Percentiles rank a stretch among this genome's conserved stretches.
These are phyloP conservation scores for Siniperca scherzeri DNA, from an alignment of 2,797 vertebrate species.

Conservation along the genomic window DNA sequence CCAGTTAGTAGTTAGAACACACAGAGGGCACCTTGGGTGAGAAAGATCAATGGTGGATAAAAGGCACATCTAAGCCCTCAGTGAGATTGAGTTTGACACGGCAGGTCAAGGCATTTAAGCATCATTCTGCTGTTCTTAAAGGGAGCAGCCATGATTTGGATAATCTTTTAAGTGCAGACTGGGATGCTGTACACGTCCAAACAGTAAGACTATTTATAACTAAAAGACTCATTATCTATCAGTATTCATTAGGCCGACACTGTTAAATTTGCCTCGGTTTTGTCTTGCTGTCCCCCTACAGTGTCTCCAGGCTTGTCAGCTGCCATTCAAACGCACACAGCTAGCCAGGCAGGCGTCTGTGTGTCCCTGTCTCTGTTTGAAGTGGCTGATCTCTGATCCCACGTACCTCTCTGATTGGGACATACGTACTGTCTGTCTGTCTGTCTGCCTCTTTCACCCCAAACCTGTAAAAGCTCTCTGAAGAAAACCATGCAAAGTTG, in stretches of 20 bases:
- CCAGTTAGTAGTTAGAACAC: slow-evolving; percentile 33
- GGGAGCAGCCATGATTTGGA: not conserved
- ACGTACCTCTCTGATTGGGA: slow-evolving; percentile 66
- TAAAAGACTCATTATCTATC: slow-evolving; percentile 5
- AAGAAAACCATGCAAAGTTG: slow-evolving; percentile 4
- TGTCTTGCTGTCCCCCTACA: not conserved
- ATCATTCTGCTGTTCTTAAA: slow-evolving; percentile 29
- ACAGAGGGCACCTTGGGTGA: slow-evolving; percentile 60
- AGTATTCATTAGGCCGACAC: slow-evolving; percentile 34
- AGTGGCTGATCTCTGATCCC: slow-evolving; percentile 86
- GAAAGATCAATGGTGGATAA: slow-evolving; percentile 60
- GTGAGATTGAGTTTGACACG: slow-evolving; percentile 49
- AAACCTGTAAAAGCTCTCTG: slow-evolving; percentile 16
- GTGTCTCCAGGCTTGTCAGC: slow-evolving; percentile 49
- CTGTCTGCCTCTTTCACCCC: slow-evolving; percentile 19
- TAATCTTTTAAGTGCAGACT: slow-evolving; percentile 26
- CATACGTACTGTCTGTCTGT: slow-evolving; percentile 47
- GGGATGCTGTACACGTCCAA: slow-evolving; percentile 9
- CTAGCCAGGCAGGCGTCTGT: slow-evolving; percentile 75
- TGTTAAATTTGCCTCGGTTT: slow-evolving; percentile 34
- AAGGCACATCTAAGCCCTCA: slow-evolving; percentile 50
- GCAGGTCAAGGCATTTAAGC: slow-evolving; percentile 29
- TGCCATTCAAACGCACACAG: slow-evolving; percentile 61
- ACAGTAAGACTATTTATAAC: slow-evolving; percentile 28
- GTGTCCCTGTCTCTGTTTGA: slow-evolving; percentile 85